A percentile compares a stretch with the other conserved stretches of the same genome.
These are phyloP conservation scores for Dione juno DNA, from an alignment of 2,888 invertebrate genomes.

Conservation along the genomic window DNA sequence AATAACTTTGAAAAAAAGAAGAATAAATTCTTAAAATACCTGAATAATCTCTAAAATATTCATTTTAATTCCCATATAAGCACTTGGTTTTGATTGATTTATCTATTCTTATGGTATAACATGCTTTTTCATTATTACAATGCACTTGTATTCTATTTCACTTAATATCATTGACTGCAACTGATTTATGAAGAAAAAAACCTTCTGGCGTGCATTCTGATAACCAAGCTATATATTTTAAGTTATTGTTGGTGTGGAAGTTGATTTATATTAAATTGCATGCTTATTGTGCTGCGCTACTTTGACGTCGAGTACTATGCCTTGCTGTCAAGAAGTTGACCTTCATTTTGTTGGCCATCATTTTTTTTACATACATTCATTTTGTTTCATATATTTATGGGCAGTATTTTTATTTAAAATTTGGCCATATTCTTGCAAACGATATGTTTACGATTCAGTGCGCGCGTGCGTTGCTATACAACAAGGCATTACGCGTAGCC, in stretches of 20 bases:
- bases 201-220: slow-evolving; percentile 15
- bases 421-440: slow-evolving; percentile 78
- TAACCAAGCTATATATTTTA: slow-evolving; percentile 16
- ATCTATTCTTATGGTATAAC: slow-evolving; percentile 10
- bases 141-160: slow-evolving; percentile 16
- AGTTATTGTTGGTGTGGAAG: slow-evolving; percentile 36
- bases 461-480: slow-evolving; percentile 77
- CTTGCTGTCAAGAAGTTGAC: slow-evolving; percentile 96
- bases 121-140: slow-evolving; percentile 17
- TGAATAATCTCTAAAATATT: background rate
- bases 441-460: slow-evolving; percentile 68
- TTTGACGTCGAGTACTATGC: slow-evolving; percentile 80
- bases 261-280: slow-evolving; percentile 68
- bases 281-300: slow-evolving; percentile 82
- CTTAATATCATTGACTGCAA: slow-evolving; percentile 7
- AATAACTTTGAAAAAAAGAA: too few species aligned
- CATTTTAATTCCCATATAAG: background rate
- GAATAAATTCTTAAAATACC: background rate
- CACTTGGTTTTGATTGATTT: slow-evolving; percentile 18
- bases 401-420: slow-evolving; percentile 72
- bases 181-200: slow-evolving; percentile 16
- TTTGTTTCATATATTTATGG: slow-evolving; percentile 81
- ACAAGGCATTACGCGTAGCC: slow-evolving; percentile 78
- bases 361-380: slow-evolving; percentile 86
- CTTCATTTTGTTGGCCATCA: slow-evolving; percentile 96